Base-by-base conservation (phyloP, 2,113 vertebrate species). In the Illadopsis cleaveri region DNA sequence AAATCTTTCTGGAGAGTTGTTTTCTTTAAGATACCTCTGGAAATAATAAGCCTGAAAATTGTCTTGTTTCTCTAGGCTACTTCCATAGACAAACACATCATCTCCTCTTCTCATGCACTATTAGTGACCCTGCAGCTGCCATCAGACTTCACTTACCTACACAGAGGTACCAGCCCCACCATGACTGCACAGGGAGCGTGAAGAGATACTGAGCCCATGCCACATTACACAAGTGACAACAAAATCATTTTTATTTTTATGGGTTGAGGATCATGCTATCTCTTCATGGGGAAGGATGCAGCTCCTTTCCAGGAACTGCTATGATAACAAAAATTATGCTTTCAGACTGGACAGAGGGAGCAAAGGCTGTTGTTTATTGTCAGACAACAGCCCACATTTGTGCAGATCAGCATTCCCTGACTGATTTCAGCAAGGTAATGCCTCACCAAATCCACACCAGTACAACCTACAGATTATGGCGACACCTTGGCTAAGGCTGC, bases 401-500 rank as follows among this genome's bases (percentile, higher is more conserved):
- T 48, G 37, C n/a, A 72, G 25, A 79, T 72, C 87, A 65, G 33
- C 50, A 87, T 44, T 54, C 27, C n/a, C 33, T 61, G 37, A 11
- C 50, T 84, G 56, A 78, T 25, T 51, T 57, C 47, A 89, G 56
- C 50, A 65, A 40, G 42, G 82, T 25, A 73, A 88, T 18, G 37
- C 4, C 53, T 20, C 47, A 45, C 57, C 65, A 84, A 66, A 80
- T 47, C 12, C 50, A 76, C 7, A 60, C 3, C 17, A 58, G 33
- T 15, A 62, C 12, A 56, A 15, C n/a, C 45, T 62, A 48, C 5
- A 53, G 42, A 80, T 15, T 11, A 30, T 0, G 7, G 40, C 12
- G 53, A n/a, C 0, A 2, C 50, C 17, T 44, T 7, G 0, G 47
- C 42, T 37, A 37, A 20, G 62, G 50, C 2, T 69, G n/a, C 21